Evolutionary conservation across 2,888 invertebrate genomes (phyloP).

Genomic region (Byasa hedistus): DNA sequence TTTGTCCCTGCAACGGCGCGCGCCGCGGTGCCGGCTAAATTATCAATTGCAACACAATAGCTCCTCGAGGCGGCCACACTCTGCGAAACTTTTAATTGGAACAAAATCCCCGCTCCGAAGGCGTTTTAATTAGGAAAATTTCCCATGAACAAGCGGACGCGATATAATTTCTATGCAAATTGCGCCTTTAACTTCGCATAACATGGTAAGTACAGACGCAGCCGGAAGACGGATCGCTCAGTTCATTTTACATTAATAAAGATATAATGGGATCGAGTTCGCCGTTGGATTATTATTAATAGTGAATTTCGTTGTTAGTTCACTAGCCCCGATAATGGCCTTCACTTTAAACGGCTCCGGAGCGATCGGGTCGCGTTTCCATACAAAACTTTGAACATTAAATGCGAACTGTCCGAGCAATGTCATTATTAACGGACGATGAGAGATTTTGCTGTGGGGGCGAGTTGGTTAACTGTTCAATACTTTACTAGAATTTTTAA

Average conservation of each 20-base stretch:
- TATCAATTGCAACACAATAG: conserved; percentile 56
- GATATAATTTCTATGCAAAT: conserved; percentile 80
- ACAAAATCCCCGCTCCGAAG: conserved; percentile 72
- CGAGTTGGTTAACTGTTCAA: not conserved
- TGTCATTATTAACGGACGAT: conserved; percentile 28
- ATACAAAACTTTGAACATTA: conserved; percentile 28
- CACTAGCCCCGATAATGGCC: conserved; percentile 22
- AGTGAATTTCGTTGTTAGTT: conserved; percentile 39
- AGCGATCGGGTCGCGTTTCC: conserved; percentile 22
- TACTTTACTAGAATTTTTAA: not conserved
- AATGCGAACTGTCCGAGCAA: conserved; percentile 23
- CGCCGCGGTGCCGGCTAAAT: conserved; percentile 37
- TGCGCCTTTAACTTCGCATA: conserved; percentile 74
- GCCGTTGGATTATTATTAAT: conserved; percentile 31
- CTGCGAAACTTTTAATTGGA: conserved; percentile 76
- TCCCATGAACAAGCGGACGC: conserved; percentile 75
- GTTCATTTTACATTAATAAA: conserved; percentile 55
- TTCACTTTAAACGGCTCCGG: conserved; percentile 16
- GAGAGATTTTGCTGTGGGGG: conserved; percentile 13
- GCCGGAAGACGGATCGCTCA: conserved; percentile 42
- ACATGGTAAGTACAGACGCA: conserved; percentile 43
- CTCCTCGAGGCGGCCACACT: conserved; percentile 41
- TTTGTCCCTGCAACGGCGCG: conserved; percentile 23
- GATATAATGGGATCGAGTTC: conserved; percentile 35
- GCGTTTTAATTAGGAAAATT: conserved; percentile 79